phyloP scores from a whole-genome alignment of 2,113 vertebrate genomes.

The Fulmarus glacialis region DNA sequence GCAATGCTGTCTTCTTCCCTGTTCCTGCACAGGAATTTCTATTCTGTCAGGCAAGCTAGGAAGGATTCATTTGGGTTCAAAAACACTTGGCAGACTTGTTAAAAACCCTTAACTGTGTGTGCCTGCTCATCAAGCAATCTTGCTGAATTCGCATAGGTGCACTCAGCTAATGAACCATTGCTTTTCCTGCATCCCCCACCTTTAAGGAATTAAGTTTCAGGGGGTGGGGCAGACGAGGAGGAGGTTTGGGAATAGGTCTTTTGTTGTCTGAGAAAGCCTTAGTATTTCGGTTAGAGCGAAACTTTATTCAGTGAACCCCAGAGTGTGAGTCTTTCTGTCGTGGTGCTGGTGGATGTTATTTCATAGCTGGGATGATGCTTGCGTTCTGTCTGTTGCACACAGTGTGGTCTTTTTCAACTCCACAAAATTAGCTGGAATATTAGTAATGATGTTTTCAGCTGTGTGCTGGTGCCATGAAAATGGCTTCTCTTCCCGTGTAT shows the following conservation, averaged over 20 bases:
- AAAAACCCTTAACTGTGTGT: background rate
- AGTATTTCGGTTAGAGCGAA: background rate
- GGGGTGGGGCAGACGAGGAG: background rate
- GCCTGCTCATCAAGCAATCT: background rate
- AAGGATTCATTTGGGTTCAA: background rate
- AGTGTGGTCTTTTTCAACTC: background rate
- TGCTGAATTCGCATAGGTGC: background rate
- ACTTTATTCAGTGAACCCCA: background rate
- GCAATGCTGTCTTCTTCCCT: background rate
- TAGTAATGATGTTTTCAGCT: background rate
- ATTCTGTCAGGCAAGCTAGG: background rate
- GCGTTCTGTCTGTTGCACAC: background rate
- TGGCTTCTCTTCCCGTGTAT: background rate
- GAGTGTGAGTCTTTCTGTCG: fast-evolving
- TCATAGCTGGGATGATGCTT: background rate
- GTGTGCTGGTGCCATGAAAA: background rate
- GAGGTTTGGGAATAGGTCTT: background rate
- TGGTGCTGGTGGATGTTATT: background rate
- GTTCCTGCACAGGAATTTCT: background rate
- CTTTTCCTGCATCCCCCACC: background rate
- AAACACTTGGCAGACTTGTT: background rate
- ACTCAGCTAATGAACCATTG: background rate
- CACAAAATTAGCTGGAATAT: background rate
- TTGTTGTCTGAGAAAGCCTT: background rate
- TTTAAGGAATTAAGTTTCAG: background rate